phyloP scores from a whole-genome alignment of 1,140 invertebrate species.

The Drosophila ironensis region DNA sequence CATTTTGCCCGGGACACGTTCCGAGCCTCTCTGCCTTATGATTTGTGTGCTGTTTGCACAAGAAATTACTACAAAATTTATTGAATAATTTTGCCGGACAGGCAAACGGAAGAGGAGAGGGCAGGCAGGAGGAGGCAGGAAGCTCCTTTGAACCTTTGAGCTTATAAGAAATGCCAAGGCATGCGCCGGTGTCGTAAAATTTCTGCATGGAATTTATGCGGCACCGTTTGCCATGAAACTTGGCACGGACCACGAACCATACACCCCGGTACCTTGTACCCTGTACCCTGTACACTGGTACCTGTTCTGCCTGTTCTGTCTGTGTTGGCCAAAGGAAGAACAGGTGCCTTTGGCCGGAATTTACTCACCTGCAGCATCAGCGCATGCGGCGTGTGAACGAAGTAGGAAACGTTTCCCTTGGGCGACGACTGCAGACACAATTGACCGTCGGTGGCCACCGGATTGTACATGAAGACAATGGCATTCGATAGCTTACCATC shows the following conservation, averaged over 20 bases:
- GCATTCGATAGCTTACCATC: conserved; percentile 98
- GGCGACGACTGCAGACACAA: conserved; percentile 98
- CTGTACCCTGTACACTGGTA: too few relatives aligned
- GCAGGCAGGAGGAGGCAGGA: background rate
- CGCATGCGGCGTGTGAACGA: conserved; percentile 99
- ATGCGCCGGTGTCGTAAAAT: conserved; percentile 74
- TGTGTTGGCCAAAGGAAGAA: too few relatives aligned
- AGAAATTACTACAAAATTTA: conserved; percentile 80
- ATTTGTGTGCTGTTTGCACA: conserved; percentile 74
- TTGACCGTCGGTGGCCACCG: conserved; percentile 98
- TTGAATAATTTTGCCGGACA: conserved; percentile 67
- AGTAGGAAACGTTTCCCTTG: conserved; percentile 97
- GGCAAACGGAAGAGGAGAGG: background rate
- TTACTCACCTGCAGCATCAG: conserved; percentile 96
- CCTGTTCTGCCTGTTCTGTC: too few relatives aligned
- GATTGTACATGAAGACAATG: conserved; percentile 99
- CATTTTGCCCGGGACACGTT: conserved; percentile 31
- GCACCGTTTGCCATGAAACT: too few relatives aligned
- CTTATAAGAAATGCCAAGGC: conserved; percentile 76
- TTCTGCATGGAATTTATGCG: conserved; percentile 66
- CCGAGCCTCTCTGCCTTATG: conserved; percentile 49
- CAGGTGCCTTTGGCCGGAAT: too few relatives aligned
- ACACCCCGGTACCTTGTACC: too few relatives aligned
- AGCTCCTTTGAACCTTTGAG: conserved; percentile 4
- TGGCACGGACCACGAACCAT: too few relatives aligned